Evolutionary conservation across 2,888 invertebrate genomes (phyloP).

Genomic region (Ischnus inquisitorius): DNA sequence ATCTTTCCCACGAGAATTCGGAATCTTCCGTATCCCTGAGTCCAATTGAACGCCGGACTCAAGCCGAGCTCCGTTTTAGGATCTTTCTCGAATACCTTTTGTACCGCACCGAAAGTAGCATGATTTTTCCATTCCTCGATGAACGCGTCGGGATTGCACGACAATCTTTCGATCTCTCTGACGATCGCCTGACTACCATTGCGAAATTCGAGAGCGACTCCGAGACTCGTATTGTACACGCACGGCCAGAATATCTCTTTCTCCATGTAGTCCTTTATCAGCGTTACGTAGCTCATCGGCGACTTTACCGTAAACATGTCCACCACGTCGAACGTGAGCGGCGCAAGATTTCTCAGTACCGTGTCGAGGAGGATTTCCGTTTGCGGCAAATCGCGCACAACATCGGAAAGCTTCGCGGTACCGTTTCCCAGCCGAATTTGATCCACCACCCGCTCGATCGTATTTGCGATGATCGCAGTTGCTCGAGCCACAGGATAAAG

Average conservation of each 20-base stretch:
- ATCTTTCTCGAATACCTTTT: slow-evolving; percentile 71
- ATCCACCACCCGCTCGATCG: slow-evolving; percentile 77
- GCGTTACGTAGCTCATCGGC: slow-evolving; percentile 79
- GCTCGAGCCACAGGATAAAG: slow-evolving; percentile 78
- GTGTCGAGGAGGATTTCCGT: slow-evolving; percentile 76
- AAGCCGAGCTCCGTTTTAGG: slow-evolving; percentile 63
- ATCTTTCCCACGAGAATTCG: slow-evolving; percentile 75
- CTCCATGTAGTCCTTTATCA: slow-evolving; percentile 85
- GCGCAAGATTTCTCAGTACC: slow-evolving; percentile 76
- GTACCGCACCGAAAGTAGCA: slow-evolving; percentile 72
- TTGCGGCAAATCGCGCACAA: slow-evolving; percentile 76
- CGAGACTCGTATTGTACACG: slow-evolving; percentile 82
- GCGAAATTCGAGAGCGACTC: slow-evolving; percentile 81
- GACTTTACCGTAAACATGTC: slow-evolving; percentile 75
- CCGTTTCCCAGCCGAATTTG: slow-evolving; percentile 74
- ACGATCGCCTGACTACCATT: slow-evolving; percentile 83
- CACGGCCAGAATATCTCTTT: slow-evolving; percentile 87
- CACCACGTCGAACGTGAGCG: slow-evolving; percentile 76
- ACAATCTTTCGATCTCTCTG: slow-evolving; percentile 85
- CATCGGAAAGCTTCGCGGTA: slow-evolving; percentile 69
- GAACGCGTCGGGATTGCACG: slow-evolving; percentile 85
- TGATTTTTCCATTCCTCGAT: slow-evolving; percentile 86
- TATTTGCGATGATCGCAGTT: slow-evolving; percentile 74
- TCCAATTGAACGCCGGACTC: slow-evolving; percentile 80
- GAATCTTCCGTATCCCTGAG: slow-evolving; percentile 78